A percentile compares a stretch with the other conserved stretches of the same genome.
Conservation (phyloP, 2,113 vertebrate species). For the Pipa parva region DNA sequence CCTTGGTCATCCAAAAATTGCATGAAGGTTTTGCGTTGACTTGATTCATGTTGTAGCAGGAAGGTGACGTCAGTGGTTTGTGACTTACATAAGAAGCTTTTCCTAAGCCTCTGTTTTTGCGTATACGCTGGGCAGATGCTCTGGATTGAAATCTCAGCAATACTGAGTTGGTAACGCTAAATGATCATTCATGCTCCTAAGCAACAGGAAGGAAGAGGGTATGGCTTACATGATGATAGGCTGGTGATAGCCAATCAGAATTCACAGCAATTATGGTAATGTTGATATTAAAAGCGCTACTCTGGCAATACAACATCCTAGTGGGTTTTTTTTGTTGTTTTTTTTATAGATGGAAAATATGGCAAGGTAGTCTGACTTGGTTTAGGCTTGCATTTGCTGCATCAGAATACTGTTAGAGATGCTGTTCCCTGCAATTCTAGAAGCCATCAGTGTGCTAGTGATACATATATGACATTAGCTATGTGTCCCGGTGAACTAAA, state of each 20-base stretch:
- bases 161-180: conserved; percentile 31
- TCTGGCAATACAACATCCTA: conserved; percentile 31
- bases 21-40: no score
- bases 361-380: background rate
- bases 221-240: conserved; percentile 40
- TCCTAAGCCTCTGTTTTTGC: conserved; percentile 48
- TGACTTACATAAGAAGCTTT: conserved; percentile 62
- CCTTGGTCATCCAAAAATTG: background rate
- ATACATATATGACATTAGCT: background rate
- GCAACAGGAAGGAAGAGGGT: conserved; percentile 42
- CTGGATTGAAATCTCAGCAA: conserved; percentile 36
- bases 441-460: background rate
- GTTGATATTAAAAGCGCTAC: conserved; percentile 29
- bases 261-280: conserved; percentile 31
- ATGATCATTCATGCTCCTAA: conserved; percentile 44
- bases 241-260: conserved; percentile 33
- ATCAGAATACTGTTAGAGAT: background rate
- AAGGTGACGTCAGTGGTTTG: conserved; percentile 65
- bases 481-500: background rate
- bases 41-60: conserved; percentile 24
- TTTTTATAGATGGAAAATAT: conserved; percentile 11
- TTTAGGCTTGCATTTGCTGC: background rate
- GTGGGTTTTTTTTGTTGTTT: no score
- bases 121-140: conserved; percentile 46
- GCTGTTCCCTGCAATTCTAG: background rate